Evolutionary conservation across 2,888 invertebrate genomes (phyloP).

Genomic region (Xylota segnis): DNA sequence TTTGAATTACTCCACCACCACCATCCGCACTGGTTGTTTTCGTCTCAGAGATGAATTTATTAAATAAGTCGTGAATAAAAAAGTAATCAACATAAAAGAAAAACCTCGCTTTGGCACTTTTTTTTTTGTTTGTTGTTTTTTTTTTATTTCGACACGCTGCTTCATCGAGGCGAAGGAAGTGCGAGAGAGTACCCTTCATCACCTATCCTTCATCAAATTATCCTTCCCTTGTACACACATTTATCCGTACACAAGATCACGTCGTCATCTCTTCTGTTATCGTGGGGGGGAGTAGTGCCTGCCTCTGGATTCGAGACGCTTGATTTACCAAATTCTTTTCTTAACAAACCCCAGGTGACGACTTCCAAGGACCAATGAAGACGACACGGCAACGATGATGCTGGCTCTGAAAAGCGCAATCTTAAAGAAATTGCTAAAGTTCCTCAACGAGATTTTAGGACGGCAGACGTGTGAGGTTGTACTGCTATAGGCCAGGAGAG

Average conservation of each 20-base stretch:
- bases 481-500: conserved; percentile 22
- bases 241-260: conserved; percentile 25
- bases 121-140: conserved; percentile 25
- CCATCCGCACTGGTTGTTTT: not conserved
- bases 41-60: conserved; percentile 54
- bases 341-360: conserved; percentile 51
- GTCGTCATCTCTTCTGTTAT: not conserved
- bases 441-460: conserved; percentile 39
- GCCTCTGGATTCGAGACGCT: conserved; percentile 30
- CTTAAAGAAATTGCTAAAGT: conserved; percentile 50
- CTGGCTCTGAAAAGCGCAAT: conserved; percentile 42
- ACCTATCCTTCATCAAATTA: conserved; percentile 66
- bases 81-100: conserved; percentile 69
- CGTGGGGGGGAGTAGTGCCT: not conserved
- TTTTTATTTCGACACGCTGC: not conserved
- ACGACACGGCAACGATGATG: not conserved
- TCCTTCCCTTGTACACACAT: conserved; percentile 14
- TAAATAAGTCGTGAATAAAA: conserved; percentile 70
- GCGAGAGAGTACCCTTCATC: conserved; percentile 32
- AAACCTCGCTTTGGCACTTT: conserved; percentile 31
- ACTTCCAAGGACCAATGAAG: conserved; percentile 16
- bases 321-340: conserved; percentile 58
- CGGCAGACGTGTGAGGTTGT: conserved; percentile 2
- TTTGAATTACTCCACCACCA: not conserved
- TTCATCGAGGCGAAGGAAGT: not conserved